Evolutionary conservation across 2,797 vertebrate genomes (phyloP), one percentile per base, ranked within the genome.

Genomic region (Lithobates sylvaticus): DNA sequence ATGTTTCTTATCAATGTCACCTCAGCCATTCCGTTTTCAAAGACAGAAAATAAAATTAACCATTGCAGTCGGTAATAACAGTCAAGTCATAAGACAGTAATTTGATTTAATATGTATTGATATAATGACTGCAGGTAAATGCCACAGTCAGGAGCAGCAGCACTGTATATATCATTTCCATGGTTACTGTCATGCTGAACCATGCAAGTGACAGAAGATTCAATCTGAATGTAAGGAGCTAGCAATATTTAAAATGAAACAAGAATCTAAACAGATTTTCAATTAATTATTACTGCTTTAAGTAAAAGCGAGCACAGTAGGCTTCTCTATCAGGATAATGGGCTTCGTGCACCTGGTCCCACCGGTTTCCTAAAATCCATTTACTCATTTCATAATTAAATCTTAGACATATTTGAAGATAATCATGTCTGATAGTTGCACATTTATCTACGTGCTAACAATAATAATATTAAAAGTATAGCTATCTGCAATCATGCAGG

Each of bases 351-450:
- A 87, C 86, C 86, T 87, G 86, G 70, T 87, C 75, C 73, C 86
- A 39, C 12, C n/a, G 44, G 76, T 80, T 84, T 61, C 81, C 74
- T 75, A 87, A 83, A 87, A 83, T 74, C 61, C 81, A 79, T 87
- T 87, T 87, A 87, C 76, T 87, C 64, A 70, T 84, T 87, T 79
- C 70, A 87, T 87, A 87, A 87, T 87, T 87, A 87, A 83, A 87
- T 84, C 85, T 78, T 39, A 79, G 76, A 84, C 64, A 80, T 84
- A 75, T 83, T 84, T 84, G 70, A 84, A 84, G 86, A 83, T 87
- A 87, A 87, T 84, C 76, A 74, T 68, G 75, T 80, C 70, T 79
- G 81, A 84, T 87, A 68, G 81, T 75, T 84, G 81, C n/a, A 75
- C 76, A 79, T 87, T 87, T 87, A 58, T 87, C 76, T 80, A 69